A percentile compares a stretch with the other conserved stretches of the same genome.
Evolutionary conservation across 2,797 vertebrate genomes (phyloP).

Genomic region (Pseudotriccus pelzelni): DNA sequence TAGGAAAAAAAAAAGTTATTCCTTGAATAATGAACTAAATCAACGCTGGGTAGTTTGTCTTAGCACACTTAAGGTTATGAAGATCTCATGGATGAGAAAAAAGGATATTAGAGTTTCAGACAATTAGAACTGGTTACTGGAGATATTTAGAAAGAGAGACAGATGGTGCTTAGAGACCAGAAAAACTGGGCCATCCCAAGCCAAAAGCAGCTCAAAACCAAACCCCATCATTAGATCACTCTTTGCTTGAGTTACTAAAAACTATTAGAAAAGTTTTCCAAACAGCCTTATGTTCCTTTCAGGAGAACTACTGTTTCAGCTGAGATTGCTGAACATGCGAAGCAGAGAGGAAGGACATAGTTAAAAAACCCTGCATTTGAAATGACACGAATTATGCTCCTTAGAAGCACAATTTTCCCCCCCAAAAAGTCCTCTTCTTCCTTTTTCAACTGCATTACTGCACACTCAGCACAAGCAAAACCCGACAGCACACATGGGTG

Average conservation of each 20-base stretch:
- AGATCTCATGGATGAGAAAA: not conserved
- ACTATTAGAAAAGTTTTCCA: not conserved
- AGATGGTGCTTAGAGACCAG: not conserved
- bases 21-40: not conserved
- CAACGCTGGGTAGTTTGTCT: not conserved
- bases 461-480: not conserved
- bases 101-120: not conserved
- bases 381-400: not conserved
- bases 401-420: not conserved
- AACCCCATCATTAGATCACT: not conserved
- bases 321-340: not conserved
- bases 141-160: not conserved
- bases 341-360: not conserved
- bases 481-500: not conserved
- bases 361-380: not conserved
- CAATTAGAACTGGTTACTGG: not conserved
- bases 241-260: not conserved
- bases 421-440: not conserved
- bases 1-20: not conserved
- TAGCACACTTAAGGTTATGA: not conserved
- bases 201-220: not conserved
- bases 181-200: not conserved
- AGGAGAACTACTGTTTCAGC: not conserved
- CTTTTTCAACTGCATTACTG: not conserved
- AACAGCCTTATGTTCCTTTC: not conserved